Percentiles rank a stretch among this genome's conserved stretches.
Conservation (phyloP, 2,113 vertebrate species). For the Tragelaphus scriptus region DNA sequence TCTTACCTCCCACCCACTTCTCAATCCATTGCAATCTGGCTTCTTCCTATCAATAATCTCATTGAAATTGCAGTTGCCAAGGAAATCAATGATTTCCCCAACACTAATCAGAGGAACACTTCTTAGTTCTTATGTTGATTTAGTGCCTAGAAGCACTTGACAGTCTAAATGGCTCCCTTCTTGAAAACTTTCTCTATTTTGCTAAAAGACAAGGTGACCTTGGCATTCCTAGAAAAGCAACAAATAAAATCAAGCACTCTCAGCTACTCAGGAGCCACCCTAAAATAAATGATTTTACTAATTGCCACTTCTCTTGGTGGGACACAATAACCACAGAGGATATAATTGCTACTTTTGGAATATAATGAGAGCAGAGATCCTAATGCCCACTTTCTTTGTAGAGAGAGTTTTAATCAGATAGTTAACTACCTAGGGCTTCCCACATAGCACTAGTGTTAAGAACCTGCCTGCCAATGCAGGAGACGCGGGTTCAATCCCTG, state of each 20-base stretch:
- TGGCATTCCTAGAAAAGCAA: not conserved
- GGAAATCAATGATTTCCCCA: constrained; percentile 35
- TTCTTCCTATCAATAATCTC: constrained; percentile 29
- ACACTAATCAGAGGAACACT: constrained; percentile 44
- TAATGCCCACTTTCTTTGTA: not conserved
- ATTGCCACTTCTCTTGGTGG: not conserved
- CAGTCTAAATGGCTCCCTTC: not conserved
- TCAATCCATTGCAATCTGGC: constrained; percentile 37
- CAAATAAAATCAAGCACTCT: not conserved
- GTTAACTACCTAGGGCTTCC: not conserved
- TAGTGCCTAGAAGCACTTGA: constrained; percentile 14
- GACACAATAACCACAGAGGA: not conserved
- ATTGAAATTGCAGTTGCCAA: constrained; percentile 47
- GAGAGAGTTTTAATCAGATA: constrained; percentile 16
- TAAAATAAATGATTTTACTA: not conserved
- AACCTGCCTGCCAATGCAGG: not conserved
- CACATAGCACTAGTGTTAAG: not conserved
- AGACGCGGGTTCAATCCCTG: not conserved
- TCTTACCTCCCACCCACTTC: constrained; percentile 36
- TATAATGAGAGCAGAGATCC: not conserved
- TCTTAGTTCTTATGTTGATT: constrained; percentile 32
- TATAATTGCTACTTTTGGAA: not conserved
- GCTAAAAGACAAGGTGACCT: not conserved
- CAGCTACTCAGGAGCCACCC: not conserved
- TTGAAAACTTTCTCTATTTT: constrained; percentile 24